Percentiles rank a stretch among this genome's conserved stretches.
phyloP scores from a whole-genome alignment of 2,113 vertebrate genomes.

The Amphiprion percula region DNA sequence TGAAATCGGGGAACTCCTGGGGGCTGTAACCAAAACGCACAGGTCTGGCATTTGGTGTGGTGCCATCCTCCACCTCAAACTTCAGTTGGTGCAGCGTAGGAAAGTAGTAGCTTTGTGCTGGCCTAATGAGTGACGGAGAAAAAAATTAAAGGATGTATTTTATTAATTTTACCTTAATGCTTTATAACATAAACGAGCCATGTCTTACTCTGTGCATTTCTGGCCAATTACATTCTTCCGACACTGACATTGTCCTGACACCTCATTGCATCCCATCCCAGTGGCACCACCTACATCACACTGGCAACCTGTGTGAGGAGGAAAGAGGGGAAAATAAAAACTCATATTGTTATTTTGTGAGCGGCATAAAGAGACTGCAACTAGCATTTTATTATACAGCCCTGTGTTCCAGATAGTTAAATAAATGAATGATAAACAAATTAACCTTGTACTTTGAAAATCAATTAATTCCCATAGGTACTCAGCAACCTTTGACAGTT shows the following conservation, averaged over 20 bases:
- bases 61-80: constrained; percentile 92
- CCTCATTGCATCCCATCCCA: constrained; percentile 78
- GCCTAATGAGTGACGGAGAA: constrained; percentile 62
- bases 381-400: no score
- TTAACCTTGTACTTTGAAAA: no score
- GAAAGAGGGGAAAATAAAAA: constrained; percentile 14
- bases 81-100: constrained; percentile 93
- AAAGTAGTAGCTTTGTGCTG: constrained; percentile 88
- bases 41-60: constrained; percentile 80
- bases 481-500: no score
- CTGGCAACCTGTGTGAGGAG: constrained; percentile 84
- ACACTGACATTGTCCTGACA: constrained; percentile 87
- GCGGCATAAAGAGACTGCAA: no score
- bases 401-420: no score
- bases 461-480: no score
- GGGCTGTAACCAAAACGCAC: constrained; percentile 90
- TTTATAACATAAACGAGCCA: background rate
- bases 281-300: constrained; percentile 91
- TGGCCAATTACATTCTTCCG: constrained; percentile 85
- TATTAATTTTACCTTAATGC: background rate
- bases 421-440: no score
- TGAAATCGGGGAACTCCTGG: constrained; percentile 90
- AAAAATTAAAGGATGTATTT: background rate
- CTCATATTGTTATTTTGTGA: no score
- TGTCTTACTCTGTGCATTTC: constrained; percentile 88